phyloP scores from a whole-genome alignment of 2,113 vertebrate species.

The Ascaphus truei region DNA sequence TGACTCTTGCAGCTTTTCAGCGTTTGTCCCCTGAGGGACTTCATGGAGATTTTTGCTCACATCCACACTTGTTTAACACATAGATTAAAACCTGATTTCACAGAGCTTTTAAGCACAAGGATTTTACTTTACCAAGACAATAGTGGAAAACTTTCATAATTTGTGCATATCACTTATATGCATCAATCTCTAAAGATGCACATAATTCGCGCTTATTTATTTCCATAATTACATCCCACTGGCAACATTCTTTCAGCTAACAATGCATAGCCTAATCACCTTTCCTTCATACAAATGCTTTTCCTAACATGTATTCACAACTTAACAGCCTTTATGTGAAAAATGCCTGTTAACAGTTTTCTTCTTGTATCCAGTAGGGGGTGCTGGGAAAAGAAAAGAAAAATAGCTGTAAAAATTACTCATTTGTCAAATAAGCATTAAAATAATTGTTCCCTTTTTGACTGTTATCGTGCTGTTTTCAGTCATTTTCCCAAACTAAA shows the following conservation, averaged over 20 bases:
- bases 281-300: slow-evolving; percentile 70
- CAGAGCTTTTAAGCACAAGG: slow-evolving; percentile 29
- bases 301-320: slow-evolving; percentile 72
- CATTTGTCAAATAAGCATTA: slow-evolving; percentile 93
- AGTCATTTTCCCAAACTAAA: slow-evolving; percentile 91
- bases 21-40: slow-evolving; percentile 8
- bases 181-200: slow-evolving; percentile 55
- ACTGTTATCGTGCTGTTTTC: slow-evolving; percentile 93
- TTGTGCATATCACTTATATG: slow-evolving; percentile 44
- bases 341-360: slow-evolving; percentile 66
- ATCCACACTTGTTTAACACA: slow-evolving; percentile 35
- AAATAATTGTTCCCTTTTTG: slow-evolving; percentile 98
- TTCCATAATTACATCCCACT: slow-evolving; percentile 73
- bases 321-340: slow-evolving; percentile 75
- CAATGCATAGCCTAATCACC: slow-evolving; percentile 75
- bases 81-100: slow-evolving; percentile 26
- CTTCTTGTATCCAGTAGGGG: slow-evolving; percentile 70
- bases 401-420: slow-evolving; percentile 91
- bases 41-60: background rate
- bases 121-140: slow-evolving; percentile 16
- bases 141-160: slow-evolving; percentile 37
- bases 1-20: slow-evolving; percentile 26
- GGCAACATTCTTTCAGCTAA: slow-evolving; percentile 71
- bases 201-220: slow-evolving; percentile 69
- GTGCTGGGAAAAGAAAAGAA: slow-evolving; percentile 85